Evolutionary conservation across 2,888 invertebrate species (phyloP).

Genomic region (Sipha maydis): DNA sequence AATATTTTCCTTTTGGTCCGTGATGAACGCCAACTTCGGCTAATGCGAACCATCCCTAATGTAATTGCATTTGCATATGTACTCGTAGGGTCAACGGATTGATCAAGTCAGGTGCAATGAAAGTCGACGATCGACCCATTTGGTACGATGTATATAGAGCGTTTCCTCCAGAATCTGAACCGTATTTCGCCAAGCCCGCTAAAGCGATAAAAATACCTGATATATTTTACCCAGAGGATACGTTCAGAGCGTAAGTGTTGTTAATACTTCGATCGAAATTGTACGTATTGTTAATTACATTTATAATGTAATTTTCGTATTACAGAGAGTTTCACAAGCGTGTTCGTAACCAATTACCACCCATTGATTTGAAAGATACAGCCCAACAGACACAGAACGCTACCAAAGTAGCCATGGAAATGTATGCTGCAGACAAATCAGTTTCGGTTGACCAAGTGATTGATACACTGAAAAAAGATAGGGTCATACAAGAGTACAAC

Average conservation of each 20-base stretch:
- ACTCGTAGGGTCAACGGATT: slow-evolving; percentile 78
- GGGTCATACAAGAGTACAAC: slow-evolving; percentile 7
- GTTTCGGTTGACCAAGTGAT: neutral
- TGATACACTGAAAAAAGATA: slow-evolving; percentile 14
- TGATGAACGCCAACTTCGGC: too few relatives aligned
- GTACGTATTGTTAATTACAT: neutral
- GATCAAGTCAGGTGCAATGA: slow-evolving; percentile 81
- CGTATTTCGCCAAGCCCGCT: slow-evolving; percentile 77
- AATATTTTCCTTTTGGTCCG: neutral
- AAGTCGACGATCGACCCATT: slow-evolving; percentile 83
- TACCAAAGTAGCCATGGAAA: slow-evolving; percentile 24
- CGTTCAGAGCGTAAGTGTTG: slow-evolving; percentile 80
- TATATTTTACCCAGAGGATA: slow-evolving; percentile 87
- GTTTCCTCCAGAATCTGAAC: slow-evolving; percentile 89
- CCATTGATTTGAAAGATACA: neutral
- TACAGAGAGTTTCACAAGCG: slow-evolving; percentile 45
- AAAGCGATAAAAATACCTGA: slow-evolving; percentile 73
- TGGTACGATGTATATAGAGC: slow-evolving; percentile 94
- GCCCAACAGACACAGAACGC: slow-evolving; percentile 10
- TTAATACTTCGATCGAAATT: neutral
- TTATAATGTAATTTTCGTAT: neutral
- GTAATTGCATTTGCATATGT: slow-evolving; percentile 44
- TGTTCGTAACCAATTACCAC: neutral
- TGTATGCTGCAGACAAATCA: slow-evolving; percentile 10
- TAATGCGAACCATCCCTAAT: neutral